Base-by-base conservation (phyloP, 2,888 invertebrate species). In the Ophonus ardosiacus region DNA sequence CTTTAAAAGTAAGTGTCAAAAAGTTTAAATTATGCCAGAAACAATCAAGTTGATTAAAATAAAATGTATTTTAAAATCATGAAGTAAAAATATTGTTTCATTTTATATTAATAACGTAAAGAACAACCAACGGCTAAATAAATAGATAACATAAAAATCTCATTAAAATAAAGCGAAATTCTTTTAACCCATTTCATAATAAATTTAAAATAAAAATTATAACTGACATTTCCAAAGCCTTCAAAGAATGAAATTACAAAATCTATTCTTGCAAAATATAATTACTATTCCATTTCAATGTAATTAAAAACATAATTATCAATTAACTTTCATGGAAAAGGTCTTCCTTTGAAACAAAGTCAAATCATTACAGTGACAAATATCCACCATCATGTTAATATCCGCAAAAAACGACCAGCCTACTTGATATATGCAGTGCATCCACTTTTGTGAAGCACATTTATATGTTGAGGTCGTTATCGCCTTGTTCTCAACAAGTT, bases 401-500 rank as follows among this genome's bases (percentile, higher is more conserved):
- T 15, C 24, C 68, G 15, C 68, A 68, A 68, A 38, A 68, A 68
- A 38, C 38, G 10, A 6, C 7, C 31, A 0, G 38, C 6, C n/a
- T 1, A 31, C 6, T 8, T 68, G 68, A 68, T 68, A 68, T 68
- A 68, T 68, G 68, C 0, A 38, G n/a, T 68, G 68, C 68, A 68
- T 38, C 68, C 31, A 68, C 68, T 38, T 68, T 68, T 40, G 68
- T 38, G 68, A 38, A 68, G 24, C 68, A 68, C 68, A 68, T 68
- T 68, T 38, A 68, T 68, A 68, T 68, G 68, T 68, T 68, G 63
- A 7, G 38, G 38, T 68, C 68, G 68, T 68, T 68, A 68, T 68
- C 68, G 68, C 68, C 68, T 68, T 68, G 68, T 68, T 63, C 68
- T 68, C 68, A 68, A 68, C 68, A 68, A 68, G 68, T 68, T 68